Conservation (phyloP, 2,888 invertebrate species). For the Meghimatium bilineatum region DNA sequence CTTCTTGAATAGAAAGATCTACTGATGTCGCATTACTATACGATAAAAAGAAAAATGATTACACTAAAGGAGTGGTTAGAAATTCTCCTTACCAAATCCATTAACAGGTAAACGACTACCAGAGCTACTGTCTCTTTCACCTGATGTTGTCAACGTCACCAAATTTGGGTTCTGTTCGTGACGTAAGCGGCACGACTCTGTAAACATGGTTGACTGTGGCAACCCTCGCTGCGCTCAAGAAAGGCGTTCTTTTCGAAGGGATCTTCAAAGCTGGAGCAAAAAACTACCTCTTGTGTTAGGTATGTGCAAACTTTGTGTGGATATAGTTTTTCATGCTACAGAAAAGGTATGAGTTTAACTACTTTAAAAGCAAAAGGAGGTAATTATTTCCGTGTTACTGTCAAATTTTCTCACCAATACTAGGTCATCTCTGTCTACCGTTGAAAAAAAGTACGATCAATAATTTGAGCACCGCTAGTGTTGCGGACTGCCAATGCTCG, state of each 20-base stretch:
- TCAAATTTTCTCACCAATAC: constrained; percentile 66
- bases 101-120: constrained; percentile 25
- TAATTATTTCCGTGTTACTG: constrained; percentile 58
- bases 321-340: neutral
- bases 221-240: constrained; percentile 74
- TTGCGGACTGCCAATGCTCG: constrained; percentile 30
- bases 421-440: constrained; percentile 59
- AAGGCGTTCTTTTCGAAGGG: constrained; percentile 75
- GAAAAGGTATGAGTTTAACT: neutral
- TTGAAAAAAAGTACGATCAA: constrained; percentile 54
- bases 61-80: neutral
- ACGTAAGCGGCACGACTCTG: constrained; percentile 63
- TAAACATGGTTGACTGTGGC: constrained; percentile 76
- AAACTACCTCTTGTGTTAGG: constrained; percentile 75
- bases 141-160: constrained; percentile 62
- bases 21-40: too few species aligned
- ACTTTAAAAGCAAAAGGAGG: neutral
- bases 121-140: constrained; percentile 44
- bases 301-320: constrained; percentile 59
- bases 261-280: constrained; percentile 77
- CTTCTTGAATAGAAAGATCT: neutral
- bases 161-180: constrained; percentile 61
- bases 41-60: too few species aligned
- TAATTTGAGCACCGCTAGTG: constrained; percentile 54
- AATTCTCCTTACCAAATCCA: neutral